Evolutionary conservation across 2,797 vertebrate genomes (phyloP).

Genomic region (Eremophila alpestris): DNA sequence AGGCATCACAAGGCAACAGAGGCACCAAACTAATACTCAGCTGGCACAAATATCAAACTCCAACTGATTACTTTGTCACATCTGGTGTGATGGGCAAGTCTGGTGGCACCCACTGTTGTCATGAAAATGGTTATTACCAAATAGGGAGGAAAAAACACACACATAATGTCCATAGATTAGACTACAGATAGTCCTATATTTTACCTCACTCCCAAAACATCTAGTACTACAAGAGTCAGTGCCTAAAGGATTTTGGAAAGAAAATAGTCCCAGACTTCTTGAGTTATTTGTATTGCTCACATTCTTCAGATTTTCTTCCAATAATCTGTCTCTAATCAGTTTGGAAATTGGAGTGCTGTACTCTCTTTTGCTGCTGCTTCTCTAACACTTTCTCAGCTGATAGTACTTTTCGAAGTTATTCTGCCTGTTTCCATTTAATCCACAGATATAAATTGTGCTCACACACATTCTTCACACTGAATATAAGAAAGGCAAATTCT

Average conservation of each 20-base stretch:
- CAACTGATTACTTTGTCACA: background rate
- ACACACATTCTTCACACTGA: background rate
- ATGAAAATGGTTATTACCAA: background rate
- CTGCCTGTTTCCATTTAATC: background rate
- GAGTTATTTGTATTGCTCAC: background rate
- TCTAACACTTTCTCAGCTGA: background rate
- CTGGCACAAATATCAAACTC: background rate
- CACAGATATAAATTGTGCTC: background rate
- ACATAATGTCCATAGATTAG: background rate
- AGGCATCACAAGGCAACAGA: background rate
- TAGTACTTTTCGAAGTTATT: background rate
- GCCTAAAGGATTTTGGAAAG: background rate
- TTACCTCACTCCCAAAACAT: background rate
- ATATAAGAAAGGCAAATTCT: background rate
- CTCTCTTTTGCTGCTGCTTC: background rate
- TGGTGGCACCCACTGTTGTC: accelerated
- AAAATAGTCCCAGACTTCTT: background rate
- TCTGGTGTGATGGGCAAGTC: background rate
- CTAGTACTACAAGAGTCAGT: background rate
- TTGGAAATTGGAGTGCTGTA: background rate
- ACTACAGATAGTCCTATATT: background rate
- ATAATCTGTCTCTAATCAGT: background rate
- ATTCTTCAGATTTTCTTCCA: background rate
- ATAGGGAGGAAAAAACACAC: background rate
- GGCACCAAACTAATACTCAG: background rate